phyloP scores from a whole-genome alignment of 2,888 invertebrate genomes.

The Brachyptera risi region DNA sequence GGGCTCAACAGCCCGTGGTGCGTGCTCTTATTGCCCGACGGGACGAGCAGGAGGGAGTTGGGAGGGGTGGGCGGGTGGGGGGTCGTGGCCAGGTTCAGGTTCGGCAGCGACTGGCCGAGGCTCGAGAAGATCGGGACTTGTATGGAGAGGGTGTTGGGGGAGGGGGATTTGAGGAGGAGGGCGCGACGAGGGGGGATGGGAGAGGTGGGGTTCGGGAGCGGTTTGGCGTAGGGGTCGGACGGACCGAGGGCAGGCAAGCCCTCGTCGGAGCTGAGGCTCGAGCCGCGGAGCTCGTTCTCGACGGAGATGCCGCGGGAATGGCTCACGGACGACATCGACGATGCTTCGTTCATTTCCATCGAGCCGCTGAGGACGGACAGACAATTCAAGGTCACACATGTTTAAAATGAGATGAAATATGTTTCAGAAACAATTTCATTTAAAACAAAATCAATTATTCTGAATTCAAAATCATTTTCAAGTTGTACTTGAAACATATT shows the following conservation, averaged over 20 bases:
- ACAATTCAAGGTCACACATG: not conserved
- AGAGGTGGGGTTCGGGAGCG: constrained; percentile 9
- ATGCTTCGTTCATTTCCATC: constrained; percentile 60
- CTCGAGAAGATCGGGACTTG: constrained; percentile 60
- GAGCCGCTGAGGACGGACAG: constrained; percentile 51
- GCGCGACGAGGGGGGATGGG: constrained; percentile 40
- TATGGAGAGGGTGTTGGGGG: constrained; percentile 71
- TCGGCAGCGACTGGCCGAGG: constrained; percentile 76
- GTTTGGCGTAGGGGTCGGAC: constrained; percentile 5
- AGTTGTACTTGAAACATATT: no score
- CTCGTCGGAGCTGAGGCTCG: constrained; percentile 62
- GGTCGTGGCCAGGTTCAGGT: constrained; percentile 54
- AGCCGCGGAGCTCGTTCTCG: constrained; percentile 59
- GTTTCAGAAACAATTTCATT: no score
- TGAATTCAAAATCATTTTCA: no score
- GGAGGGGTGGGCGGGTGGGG: constrained; percentile 44
- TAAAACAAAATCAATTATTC: no score
- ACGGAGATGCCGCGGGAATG: constrained; percentile 56
- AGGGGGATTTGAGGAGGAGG: constrained; percentile 46
- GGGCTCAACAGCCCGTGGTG: constrained; percentile 46
- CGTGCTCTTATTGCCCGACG: constrained; percentile 42
- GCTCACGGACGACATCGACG: constrained; percentile 48
- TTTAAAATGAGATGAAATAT: not conserved
- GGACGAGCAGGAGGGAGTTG: constrained; percentile 46
- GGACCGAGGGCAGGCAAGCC: not conserved